Conservation (phyloP, 1,140 invertebrate species). For the Psilanteris sp. region DNA sequence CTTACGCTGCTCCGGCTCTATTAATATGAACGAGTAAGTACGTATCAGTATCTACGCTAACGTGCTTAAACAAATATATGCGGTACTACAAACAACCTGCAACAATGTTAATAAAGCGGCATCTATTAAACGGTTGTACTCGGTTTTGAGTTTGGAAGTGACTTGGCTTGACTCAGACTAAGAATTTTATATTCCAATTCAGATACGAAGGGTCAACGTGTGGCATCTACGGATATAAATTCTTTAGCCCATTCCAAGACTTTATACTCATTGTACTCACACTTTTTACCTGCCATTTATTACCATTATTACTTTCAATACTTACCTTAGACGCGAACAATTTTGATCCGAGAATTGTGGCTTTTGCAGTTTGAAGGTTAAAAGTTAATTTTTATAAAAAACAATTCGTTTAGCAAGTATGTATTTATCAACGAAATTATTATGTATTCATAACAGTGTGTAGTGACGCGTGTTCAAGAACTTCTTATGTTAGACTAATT, state of each 20-base stretch:
- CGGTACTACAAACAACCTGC: constrained; percentile 50
- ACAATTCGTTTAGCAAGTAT: not conserved
- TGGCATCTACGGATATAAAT: no score
- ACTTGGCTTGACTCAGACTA: not conserved
- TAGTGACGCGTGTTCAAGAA: constrained; percentile 1
- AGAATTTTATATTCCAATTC: no score
- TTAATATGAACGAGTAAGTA: constrained; percentile 60
- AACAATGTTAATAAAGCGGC: constrained; percentile 51
- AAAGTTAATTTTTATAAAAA: constrained; percentile 2
- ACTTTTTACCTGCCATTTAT: no score
- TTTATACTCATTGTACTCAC: no score
- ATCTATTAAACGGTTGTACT: constrained; percentile 31
- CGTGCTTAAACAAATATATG: constrained; percentile 50
- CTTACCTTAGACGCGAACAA: no score
- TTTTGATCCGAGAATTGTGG: no score
- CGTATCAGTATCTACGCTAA: constrained; percentile 59
- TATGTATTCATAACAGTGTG: constrained; percentile 7
- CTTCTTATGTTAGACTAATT: constrained; percentile 21
- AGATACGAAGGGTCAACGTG: no score
- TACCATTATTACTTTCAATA: no score
- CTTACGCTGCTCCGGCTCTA: constrained; percentile 59
- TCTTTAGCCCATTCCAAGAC: no score
- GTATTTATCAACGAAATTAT: constrained; percentile 12
- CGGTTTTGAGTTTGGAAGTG: not conserved
- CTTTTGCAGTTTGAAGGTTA: not conserved